Percentiles rank a stretch among this genome's conserved stretches.
Conservation (phyloP, 2,797 vertebrate genomes). For the Nyctibius grandis region DNA sequence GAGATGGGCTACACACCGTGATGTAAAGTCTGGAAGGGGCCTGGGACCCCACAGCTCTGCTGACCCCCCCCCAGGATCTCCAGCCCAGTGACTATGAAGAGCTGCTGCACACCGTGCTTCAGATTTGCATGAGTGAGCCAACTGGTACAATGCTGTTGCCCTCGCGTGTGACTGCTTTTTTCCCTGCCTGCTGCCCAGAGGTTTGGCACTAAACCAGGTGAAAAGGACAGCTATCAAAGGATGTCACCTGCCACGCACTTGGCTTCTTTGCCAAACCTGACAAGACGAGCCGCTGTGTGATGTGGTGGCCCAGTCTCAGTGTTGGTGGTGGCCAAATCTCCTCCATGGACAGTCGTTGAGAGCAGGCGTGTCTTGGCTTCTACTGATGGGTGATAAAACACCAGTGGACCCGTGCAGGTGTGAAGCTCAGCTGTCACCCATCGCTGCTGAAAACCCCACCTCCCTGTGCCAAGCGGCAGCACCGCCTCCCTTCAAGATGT, state of each 20-base stretch:
- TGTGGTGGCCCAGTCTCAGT: fast-evolving
- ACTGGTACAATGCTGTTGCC: not conserved
- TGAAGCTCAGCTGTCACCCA: fast-evolving
- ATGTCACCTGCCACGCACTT: not conserved
- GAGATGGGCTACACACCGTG: fast-evolving
- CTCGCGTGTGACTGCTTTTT: not conserved
- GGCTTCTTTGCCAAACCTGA: not conserved
- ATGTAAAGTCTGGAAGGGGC: too few relatives aligned
- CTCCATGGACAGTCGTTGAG: fast-evolving
- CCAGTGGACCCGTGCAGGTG: fast-evolving
- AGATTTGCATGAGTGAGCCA: not conserved
- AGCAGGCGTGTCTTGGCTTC: not conserved
- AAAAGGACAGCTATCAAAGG: not conserved
- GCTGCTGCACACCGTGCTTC: not conserved
- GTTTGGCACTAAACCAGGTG: not conserved
- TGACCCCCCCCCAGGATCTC: fast-evolving
- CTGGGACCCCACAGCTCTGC: not conserved
- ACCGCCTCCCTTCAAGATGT: not conserved
- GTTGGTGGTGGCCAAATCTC: not conserved
- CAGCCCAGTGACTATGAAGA: not conserved
- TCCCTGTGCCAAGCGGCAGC: fast-evolving
- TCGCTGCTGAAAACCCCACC: fast-evolving
- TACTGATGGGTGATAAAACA: not conserved
- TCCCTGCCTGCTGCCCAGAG: not conserved
- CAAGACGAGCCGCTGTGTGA: fast-evolving